Evolutionary conservation across 2,888 invertebrate species (phyloP), one percentile per base, ranked within the genome.

Genomic region (Fragum fragum): DNA sequence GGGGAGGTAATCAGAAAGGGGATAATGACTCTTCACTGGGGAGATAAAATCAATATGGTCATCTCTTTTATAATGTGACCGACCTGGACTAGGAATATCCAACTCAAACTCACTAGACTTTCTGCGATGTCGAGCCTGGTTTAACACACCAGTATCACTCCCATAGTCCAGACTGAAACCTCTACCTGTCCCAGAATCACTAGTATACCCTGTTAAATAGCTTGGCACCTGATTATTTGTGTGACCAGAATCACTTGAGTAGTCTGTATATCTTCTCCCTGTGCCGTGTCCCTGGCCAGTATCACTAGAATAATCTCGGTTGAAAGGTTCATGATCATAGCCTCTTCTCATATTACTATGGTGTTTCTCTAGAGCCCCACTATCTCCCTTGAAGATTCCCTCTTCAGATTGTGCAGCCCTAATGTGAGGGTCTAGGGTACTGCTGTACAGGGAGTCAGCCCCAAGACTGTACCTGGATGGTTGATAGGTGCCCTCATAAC

Each of bases 391-490:
- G 29, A 26, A 76, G 23, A 47, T 53, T 14, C 61, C 23, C 18
- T 73, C 70, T n/a, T 85, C 74, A 39, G 78, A 32, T 26, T 72
- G 63, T 23, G 57, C 39, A n/a, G 28, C 57, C 52, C 69, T 70
- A n/a, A 68, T 59, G 26, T 73, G 73, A 21, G 78, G 23, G n/a
- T 81, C 85, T 9, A 77, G 42, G 3, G 79, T 71, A 26, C 78
- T 63, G 29, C 73, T 79, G 59, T 85, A 87, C 1, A 78, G 66
- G 9, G 80, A 73, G 39, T 86, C 86, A 9, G 87, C 73, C 7
- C 87, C 71, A 9, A 90, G 71, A 0, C 89, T 89, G 86, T 90
- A 91, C 61, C 90, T 90, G 1, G 89, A 87, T 0, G 90, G 90
- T 63, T 88, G 85, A 76, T 91, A 90, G 0, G 82, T 72, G 28